These are phyloP conservation scores for Cynoglossus semilaevis DNA, from an alignment of 2,113 vertebrate genomes.

Conservation along the genomic window DNA sequence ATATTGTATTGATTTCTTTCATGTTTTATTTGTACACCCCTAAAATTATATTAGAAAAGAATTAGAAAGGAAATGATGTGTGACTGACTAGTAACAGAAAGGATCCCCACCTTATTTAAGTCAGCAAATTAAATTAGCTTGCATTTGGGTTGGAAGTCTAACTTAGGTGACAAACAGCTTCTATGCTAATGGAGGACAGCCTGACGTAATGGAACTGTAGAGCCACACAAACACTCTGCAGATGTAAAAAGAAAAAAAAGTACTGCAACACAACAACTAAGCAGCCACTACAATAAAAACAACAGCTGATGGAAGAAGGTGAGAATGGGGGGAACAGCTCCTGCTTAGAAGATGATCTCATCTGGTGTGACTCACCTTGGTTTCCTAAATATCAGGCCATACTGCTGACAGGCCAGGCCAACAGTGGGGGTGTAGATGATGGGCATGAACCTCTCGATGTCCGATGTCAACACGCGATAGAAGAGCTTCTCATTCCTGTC, in stretches of 20 bases:
- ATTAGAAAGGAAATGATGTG: no score
- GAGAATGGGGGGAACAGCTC: background rate
- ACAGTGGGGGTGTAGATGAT: conserved; percentile 97
- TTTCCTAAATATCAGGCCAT: conserved; percentile 88
- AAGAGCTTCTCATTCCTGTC: conserved; percentile 96
- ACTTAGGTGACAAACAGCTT: background rate
- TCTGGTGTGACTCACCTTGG: conserved; percentile 82
- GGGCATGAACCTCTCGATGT: conserved; percentile 95
- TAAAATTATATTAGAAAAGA: no score
- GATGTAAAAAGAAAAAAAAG: background rate
- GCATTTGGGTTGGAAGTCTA: background rate
- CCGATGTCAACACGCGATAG: conserved; percentile 86
- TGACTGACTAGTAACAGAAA: no score
- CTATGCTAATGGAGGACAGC: conserved; percentile 1
- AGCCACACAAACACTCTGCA: background rate
- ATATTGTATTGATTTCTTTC: no score
- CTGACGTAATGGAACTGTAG: conserved; percentile 7
- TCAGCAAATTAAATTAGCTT: background rate
- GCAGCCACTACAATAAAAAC: conserved; percentile 18
- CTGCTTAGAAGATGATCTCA: conserved; percentile 13
- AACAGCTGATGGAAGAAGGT: conserved; percentile 3
- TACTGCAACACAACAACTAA: conserved; percentile 7
- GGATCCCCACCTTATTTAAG: no score
- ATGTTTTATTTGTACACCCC: no score
- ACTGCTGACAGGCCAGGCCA: conserved; percentile 93